These are phyloP conservation scores for Euborellia annulipes DNA, from an alignment of 1,140 invertebrate genomes.

Conservation along the genomic window DNA sequence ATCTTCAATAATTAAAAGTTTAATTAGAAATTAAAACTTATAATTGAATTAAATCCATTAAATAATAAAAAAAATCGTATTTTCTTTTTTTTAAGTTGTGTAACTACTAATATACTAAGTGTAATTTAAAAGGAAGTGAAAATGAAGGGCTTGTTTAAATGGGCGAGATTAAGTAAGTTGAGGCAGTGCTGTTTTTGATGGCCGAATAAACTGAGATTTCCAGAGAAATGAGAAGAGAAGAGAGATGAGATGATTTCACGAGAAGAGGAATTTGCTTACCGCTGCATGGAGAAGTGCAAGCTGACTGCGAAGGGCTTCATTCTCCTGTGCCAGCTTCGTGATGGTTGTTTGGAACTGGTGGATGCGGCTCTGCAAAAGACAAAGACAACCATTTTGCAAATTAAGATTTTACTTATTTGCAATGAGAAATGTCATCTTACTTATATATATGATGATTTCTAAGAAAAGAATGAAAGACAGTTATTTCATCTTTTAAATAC, in stretches of 20 bases:
- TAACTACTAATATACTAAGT: not conserved
- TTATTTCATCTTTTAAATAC: too few species aligned
- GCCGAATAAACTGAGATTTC: too few species aligned
- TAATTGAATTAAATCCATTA: not conserved
- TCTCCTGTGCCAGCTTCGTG: conserved; percentile 52
- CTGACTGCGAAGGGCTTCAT: conserved; percentile 51
- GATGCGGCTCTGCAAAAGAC: conserved; percentile 48
- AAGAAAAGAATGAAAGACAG: too few species aligned
- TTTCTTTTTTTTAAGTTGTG: not conserved
- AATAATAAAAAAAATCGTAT: not conserved
- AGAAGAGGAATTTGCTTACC: conserved; percentile 19
- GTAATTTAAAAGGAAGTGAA: not conserved
- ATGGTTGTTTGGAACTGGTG: conserved; percentile 57
- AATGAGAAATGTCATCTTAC: too few species aligned
- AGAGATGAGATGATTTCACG: not conserved
- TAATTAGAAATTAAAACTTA: not conserved
- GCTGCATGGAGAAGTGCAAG: conserved; percentile 39
- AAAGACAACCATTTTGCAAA: conserved; percentile 6
- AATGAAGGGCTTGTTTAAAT: not conserved
- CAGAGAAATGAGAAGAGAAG: not conserved
- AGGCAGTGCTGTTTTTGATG: not conserved
- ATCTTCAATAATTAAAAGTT: not conserved
- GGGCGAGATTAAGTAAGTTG: not conserved
- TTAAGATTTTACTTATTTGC: too few species aligned
- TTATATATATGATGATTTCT: too few species aligned